These are phyloP conservation scores for Bellardia pandia DNA, from an alignment of 2,888 invertebrate species.

Conservation along the genomic window DNA sequence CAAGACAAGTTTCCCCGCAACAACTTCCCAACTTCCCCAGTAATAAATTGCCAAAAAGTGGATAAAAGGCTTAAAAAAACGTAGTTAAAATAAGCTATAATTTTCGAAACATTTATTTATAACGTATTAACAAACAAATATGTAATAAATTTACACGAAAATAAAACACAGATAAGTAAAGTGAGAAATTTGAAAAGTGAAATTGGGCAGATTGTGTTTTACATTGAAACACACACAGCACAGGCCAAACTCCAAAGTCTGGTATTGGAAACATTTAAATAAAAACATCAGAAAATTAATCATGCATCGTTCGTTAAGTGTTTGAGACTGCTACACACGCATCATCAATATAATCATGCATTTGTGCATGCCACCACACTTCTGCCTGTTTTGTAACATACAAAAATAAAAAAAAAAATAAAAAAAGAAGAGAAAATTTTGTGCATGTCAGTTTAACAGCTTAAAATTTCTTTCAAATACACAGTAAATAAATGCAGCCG, in stretches of 20 bases:
- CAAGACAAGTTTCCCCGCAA: slow-evolving; percentile 29
- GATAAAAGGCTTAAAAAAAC: slow-evolving; percentile 20
- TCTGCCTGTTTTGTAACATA: background rate
- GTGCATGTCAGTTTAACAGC: slow-evolving; percentile 16
- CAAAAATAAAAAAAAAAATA: too few relatives aligned
- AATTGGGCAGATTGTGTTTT: slow-evolving; percentile 33
- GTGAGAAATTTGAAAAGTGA: slow-evolving; percentile 56
- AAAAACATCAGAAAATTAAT: slow-evolving; percentile 55
- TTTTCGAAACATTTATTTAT: slow-evolving; percentile 49
- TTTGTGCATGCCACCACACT: slow-evolving; percentile 37
- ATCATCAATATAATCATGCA: slow-evolving; percentile 20
- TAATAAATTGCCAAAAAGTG: slow-evolving; percentile 43
- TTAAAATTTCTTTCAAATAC: slow-evolving; percentile 35
- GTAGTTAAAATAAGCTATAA: slow-evolving; percentile 33
- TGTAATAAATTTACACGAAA: slow-evolving; percentile 10
- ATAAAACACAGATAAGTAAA: background rate
- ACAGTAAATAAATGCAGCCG: slow-evolving; percentile 35
- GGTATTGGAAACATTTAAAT: slow-evolving; percentile 44
- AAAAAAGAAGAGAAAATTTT: background rate
- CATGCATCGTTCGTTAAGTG: slow-evolving; percentile 55
- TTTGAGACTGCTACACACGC: slow-evolving; percentile 37
- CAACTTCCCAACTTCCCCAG: slow-evolving; percentile 24
- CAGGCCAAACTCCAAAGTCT: background rate
- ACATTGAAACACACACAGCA: slow-evolving; percentile 5
- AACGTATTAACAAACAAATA: slow-evolving; percentile 7